phyloP scores from a whole-genome alignment of 2,113 vertebrate genomes.

The Herpailurus yagouaroundi region DNA sequence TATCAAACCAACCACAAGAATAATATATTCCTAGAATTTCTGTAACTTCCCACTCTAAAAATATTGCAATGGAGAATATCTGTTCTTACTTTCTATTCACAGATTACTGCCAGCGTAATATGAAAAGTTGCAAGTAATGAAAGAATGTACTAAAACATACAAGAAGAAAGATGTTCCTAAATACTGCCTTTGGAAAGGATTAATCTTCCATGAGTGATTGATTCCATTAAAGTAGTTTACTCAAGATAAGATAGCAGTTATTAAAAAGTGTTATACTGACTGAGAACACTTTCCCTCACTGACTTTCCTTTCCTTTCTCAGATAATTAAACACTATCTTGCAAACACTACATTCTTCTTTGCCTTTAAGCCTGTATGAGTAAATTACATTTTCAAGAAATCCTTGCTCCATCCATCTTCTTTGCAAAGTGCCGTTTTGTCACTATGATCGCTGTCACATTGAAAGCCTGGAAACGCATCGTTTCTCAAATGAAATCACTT shows the following conservation, averaged over 20 bases:
- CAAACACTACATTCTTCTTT: not conserved
- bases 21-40: not conserved
- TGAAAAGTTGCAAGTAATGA: not conserved
- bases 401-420: slow-evolving; percentile 9
- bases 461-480: slow-evolving; percentile 31
- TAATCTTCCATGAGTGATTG: slow-evolving; percentile 13
- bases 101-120: not conserved
- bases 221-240: slow-evolving; percentile 16
- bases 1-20: not conserved
- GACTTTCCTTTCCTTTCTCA: not conserved
- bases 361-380: not conserved
- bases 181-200: not conserved
- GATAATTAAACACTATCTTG: slow-evolving; percentile 61
- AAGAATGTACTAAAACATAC: not conserved
- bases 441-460: slow-evolving; percentile 1
- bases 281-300: not conserved
- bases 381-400: slow-evolving; percentile 45
- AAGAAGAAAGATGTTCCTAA: not conserved
- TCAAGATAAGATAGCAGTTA: slow-evolving; percentile 52
- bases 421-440: not conserved
- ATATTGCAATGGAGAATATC: not conserved
- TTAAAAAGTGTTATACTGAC: slow-evolving; percentile 26
- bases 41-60: not conserved
- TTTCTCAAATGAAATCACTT: slow-evolving; percentile 49
- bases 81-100: not conserved